Base-by-base conservation (phyloP, 2,888 invertebrate species). In the Nasonia oneida region DNA sequence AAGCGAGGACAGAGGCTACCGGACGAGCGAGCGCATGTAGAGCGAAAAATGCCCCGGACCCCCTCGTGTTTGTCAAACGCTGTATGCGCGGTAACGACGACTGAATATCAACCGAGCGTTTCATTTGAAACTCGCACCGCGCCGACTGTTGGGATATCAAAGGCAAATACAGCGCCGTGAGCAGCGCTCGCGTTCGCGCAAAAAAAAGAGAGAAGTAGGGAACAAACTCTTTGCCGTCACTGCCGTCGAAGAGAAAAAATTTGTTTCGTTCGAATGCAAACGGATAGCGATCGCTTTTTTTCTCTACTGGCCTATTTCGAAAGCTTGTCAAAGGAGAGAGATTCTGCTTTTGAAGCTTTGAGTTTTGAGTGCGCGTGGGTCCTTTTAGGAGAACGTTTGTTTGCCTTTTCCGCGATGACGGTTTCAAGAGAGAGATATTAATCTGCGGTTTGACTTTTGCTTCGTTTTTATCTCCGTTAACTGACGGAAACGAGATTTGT, bases 51-150 rank as follows among this genome's bases (percentile, higher is more conserved):
- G 47, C 50, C 3, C 42, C 39, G 23, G 77, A 70, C 18, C n/a
- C 42, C n/a, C 42, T 18, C 14, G 47, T 84, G 50, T 84, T 84
- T 84, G 83, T 61, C 73, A 84, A 84, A 78, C 42, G 78, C 73
- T 10, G 42, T 18, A 50, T 37, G 61, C 10, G 23, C 33, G 73
- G 47, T 42, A 73, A 73, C 67, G 67, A 33, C 67, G 67, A 67
- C 67, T 67, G 73, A 73, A 73, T 73, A 73, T 73, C 47, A 73
- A 39, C 42, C n/a, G n/a, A 39, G 71, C 42, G 39, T 23, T 73
- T 73, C 73, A 73, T 73, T 73, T 42, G 73, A 67, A 33, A 67
- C 67, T 67, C 67, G 67, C 67, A 12, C 33, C 67, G 37, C 70
- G 73, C 37, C 39, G 61, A 67, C 67, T 15, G 67, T 29, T 67